Evolutionary conservation across 2,113 vertebrate species (phyloP), one percentile per base, ranked within the genome.

Genomic region (Actenoides lindsayi): DNA sequence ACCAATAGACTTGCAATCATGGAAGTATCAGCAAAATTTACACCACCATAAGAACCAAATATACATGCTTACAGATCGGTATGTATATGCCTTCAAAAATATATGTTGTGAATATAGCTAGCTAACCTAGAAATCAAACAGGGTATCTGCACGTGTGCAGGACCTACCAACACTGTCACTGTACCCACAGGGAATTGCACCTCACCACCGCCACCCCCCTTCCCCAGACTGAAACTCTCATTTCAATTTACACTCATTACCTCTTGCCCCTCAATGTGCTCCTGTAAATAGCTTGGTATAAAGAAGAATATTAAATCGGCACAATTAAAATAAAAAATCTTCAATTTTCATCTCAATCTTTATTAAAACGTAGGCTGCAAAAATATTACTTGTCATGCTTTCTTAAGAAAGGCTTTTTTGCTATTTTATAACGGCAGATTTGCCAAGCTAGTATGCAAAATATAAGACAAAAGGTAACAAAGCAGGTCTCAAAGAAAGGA

Each of bases 401-500:
- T 93, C 89, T n/a, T 62, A 56, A 33, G 37, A n/a, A 50, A 71
- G 76, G 54, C 48, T 63, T 65, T 83, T 59, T 23, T 86, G 82
- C 64, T 87, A 62, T 75, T 95, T 93, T 56, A 33, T 68, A 87
- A 86, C 19, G 35, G 59, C 16, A 67, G 62, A 63, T 87, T 92
- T 96, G 54, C 89, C 60, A 59, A 14, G 39, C 67, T 83, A 46
- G 44, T 54, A 71, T 62, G 75, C 33, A 48, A 62, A 82, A 76
- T 21, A 76, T 48, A 89, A 64, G 18, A 64, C 24, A 57, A 92
- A 92, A 90, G 37, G 60, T 57, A 78, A 82, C 33, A 56, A 50
- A 85, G 76, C 15, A 21, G 62, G 82, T 42, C 62, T 92, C 93
- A 89, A 78, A 93, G 65, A 95, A 95, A 37, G 21, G 21, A 76